Evolutionary conservation across 2,797 vertebrate species (phyloP), one percentile per base, ranked within the genome.

Genomic region (Lutjanus campechanus): DNA sequence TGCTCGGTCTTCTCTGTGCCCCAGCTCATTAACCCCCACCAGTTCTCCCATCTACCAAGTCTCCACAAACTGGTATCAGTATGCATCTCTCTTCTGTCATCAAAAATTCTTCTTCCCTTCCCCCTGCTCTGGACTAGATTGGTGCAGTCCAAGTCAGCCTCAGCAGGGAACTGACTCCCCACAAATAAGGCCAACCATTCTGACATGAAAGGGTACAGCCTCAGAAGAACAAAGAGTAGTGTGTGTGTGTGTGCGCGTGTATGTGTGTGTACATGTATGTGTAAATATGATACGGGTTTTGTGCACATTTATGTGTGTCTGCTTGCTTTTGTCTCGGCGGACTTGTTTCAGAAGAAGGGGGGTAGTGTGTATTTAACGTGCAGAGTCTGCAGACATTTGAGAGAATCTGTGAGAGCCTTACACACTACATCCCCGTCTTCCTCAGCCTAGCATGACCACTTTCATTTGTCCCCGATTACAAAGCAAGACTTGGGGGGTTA

Each of bases 141-240:
- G 80, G 82, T 90, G 81, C 76, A 85, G 85, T 81, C 81, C 77
- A 81, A 62, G 56, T 83, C 65, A 1, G 73, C 9, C 85, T 82
- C 88, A 84, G 80, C 75, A 19, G 88, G 87, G 69, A 59, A 68
- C 67, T 77, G 77, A 82, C 85, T 91, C 81, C 83, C 80, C 61
- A 67, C 82, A 89, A 89, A 92, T 89, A 89, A 86, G 87, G 86
- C 88, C 90, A 89, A 90, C 63, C 70, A 81, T 82, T 82, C 79
- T 83, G 72, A 91, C 85, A 91, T 89, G 78, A 92, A 91, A 88
- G 76, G 81, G 70, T 83, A 63, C 64, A 86, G 78, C 77, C 76
- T 81, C 22, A 17, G 64, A 86, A 79, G 86, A 91, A 83, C 83
- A 88, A 89, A 85, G 82, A 72, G 20, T 29, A n/a, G 11, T 46